Evolutionary conservation across 2,113 vertebrate genomes (phyloP).

Genomic region (Cavia aperea): DNA sequence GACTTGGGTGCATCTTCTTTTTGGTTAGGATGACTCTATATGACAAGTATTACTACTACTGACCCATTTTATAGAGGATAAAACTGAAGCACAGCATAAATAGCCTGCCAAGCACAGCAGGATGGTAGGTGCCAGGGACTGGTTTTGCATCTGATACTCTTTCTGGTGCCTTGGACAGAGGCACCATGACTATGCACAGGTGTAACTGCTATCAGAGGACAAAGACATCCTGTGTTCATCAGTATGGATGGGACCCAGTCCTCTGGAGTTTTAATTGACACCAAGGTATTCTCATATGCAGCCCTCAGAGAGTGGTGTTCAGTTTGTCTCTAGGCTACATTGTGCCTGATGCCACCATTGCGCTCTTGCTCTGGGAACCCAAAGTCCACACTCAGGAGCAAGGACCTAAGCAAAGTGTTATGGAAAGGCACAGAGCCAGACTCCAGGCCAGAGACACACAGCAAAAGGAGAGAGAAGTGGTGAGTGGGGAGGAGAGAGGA

Average conservation of each 20-base stretch:
- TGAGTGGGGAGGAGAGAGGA: not conserved
- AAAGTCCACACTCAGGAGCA: no score
- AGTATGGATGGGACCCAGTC: no score
- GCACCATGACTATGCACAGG: not conserved
- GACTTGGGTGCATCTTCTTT: not conserved
- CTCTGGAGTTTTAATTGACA: not conserved
- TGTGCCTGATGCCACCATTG: not conserved
- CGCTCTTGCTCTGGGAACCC: not conserved
- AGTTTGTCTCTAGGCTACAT: not conserved
- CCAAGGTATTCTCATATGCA: not conserved
- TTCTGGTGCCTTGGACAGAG: not conserved
- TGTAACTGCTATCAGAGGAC: not conserved
- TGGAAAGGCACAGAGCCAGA: not conserved
- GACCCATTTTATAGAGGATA: constrained; percentile 2
- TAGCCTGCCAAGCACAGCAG: not conserved
- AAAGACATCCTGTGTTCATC: no score
- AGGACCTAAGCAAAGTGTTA: not conserved
- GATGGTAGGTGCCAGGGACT: not conserved
- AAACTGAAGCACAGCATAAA: not conserved
- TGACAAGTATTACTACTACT: not conserved
- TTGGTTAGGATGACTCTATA: not conserved
- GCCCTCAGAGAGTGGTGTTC: not conserved
- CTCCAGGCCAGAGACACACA: not conserved
- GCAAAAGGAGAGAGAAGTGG: not conserved
- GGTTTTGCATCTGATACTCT: not conserved